Evolutionary conservation across 2,113 vertebrate genomes (phyloP), one percentile per base, ranked within the genome.

Genomic region (Thamnaconus septentrionalis): DNA sequence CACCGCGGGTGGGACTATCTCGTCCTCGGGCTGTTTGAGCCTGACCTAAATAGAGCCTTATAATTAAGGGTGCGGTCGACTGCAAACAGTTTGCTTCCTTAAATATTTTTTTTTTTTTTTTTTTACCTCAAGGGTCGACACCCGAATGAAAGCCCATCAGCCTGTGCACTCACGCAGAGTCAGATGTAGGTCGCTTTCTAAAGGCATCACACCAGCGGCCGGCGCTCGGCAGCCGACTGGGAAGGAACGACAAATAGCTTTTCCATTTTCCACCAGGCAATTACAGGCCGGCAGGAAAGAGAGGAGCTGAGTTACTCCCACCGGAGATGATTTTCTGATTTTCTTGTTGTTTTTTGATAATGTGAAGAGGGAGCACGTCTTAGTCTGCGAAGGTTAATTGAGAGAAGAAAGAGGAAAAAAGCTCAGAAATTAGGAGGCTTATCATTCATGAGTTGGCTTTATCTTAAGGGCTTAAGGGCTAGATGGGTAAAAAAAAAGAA

Each of bases 241-340:
- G 90, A 89, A 71, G 64, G 55, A 82, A 63, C 59, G 69, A 68
- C 66, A 80, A 79, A 50, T 79, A 69, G 55, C 61, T 52, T 72
- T 49, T 79, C 80, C 74, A 83, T 76, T 82, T 84, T 87, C 77
- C 76, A 79, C 79, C 62, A 69, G 61, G 71, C 73, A 82, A 83
- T 82, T 76, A 31, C 18, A 77, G 79, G 61, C 54, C 56, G 52
- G 69, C 82, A 87, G 89, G 87, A 90, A 87, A 81, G 54, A 42
- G 60, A 80, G 71, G 56, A 50, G 79, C 66, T 76, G 56, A 50
- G 79, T 67, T 76, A 68, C 82, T 82, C 84, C 74, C 83, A 41
- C 18, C 71, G 67, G 69, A 2, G 18, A 31, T 62, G 58, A 75
- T 46, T 5, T 70, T 64, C 40, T 5, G 62, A 70, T 75, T 56